Evolutionary conservation across 1,140 invertebrate species (phyloP).

Genomic region (Eriosoma lanigerum): DNA sequence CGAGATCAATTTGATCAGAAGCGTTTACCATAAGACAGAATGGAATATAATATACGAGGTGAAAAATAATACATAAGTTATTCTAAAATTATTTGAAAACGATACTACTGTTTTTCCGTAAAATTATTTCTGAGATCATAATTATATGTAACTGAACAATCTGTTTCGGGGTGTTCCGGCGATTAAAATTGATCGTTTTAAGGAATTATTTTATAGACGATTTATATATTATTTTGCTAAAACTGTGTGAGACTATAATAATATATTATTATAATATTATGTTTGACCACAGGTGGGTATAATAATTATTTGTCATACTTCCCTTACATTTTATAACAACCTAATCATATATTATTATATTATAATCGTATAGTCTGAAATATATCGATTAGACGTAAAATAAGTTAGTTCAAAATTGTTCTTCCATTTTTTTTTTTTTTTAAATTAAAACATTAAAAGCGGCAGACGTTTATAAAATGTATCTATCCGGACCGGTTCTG

Average conservation of each 20-base stretch:
- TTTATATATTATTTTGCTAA: too few relatives aligned
- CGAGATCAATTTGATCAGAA: neutral
- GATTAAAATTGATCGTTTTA: too few relatives aligned
- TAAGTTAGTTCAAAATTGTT: neutral
- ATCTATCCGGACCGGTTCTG: neutral
- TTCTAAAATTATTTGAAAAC: too few relatives aligned
- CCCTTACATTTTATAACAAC: neutral
- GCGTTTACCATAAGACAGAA: neutral
- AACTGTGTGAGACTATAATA: too few relatives aligned
- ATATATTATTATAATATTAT: too few relatives aligned
- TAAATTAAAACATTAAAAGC: constrained; percentile 5
- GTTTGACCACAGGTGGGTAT: neutral
- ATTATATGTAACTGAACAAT: too few relatives aligned
- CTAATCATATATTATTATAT: neutral
- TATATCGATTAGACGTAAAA: neutral
- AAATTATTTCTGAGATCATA: too few relatives aligned
- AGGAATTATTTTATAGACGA: too few relatives aligned
- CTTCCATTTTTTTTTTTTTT: neutral
- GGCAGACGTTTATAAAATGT: neutral
- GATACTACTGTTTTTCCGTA: too few relatives aligned
- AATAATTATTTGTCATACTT: neutral
- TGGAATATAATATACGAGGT: too few relatives aligned
- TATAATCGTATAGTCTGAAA: neutral
- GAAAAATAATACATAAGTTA: too few relatives aligned
- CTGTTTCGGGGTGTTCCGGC: too few relatives aligned